These are phyloP conservation scores for Cydia fagiglandana DNA, from an alignment of 1,140 invertebrate genomes.

Conservation along the genomic window DNA sequence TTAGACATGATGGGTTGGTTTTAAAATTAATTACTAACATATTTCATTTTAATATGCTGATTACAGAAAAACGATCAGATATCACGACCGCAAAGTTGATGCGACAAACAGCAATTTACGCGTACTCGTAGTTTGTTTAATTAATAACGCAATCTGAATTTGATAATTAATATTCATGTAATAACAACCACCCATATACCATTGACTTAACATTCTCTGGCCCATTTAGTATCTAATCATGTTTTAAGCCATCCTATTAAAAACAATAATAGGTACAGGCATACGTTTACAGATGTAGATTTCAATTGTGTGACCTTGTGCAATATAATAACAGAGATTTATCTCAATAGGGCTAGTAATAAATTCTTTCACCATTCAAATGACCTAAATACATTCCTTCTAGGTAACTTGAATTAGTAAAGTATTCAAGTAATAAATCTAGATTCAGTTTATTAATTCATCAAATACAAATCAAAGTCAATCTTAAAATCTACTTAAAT, in stretches of 20 bases:
- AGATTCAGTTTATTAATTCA: too few species aligned
- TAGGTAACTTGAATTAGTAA: too few species aligned
- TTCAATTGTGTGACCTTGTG: neutral
- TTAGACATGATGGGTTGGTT: too few species aligned
- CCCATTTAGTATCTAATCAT: too few species aligned
- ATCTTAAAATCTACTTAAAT: too few species aligned
- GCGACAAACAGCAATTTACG: neutral
- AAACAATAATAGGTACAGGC: neutral
- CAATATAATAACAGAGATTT: neutral
- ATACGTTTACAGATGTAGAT: neutral
- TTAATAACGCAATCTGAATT: neutral
- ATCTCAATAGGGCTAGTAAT: neutral
- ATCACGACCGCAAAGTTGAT: neutral
- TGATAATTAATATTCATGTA: neutral
- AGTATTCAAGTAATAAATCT: too few species aligned
- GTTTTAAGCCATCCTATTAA: neutral
- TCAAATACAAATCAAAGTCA: too few species aligned
- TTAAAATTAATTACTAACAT: constrained; percentile 5
- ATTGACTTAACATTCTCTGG: too few species aligned
- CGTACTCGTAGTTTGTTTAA: neutral
- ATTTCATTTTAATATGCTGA: neutral
- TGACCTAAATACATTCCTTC: too few species aligned
- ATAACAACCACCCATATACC: neutral
- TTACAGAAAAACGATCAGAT: neutral
- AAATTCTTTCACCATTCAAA: neutral